Base-by-base conservation (phyloP, 2,888 invertebrate genomes). In the Neoascia interrupta region DNA sequence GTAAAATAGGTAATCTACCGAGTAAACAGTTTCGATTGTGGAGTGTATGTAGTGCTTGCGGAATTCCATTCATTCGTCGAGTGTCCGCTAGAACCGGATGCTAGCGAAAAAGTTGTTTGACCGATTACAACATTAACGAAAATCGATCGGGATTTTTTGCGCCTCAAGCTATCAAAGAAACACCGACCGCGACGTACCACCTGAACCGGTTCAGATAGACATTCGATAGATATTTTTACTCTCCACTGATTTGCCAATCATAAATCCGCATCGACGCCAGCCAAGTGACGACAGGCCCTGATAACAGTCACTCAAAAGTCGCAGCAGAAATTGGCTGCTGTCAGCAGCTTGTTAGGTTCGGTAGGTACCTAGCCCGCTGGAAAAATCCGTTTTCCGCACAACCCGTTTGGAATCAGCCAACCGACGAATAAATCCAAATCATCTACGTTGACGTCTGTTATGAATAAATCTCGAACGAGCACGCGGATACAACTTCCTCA, bases 401-500 rank as follows among this genome's bases (percentile, higher is more conserved):
- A 61, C 54, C 39, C 28, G 43, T 54, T 68, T 18, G 39, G 15
- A 47, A 28, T 37, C 47, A 21, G 37, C 34, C 26, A 63, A 51
- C 37, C 31, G 58, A 60, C 23, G 21, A 11, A 60, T 34, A 26
- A 41, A 47, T 41, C 13, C 4, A 21, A 63, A 31, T 26, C 18
- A 60, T 11, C 34, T 43, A 21, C 28, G 26, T 15, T 11, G 15
- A 36, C 23, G 39, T 34, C 18, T 6, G n/a, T 23, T 61, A n/a
- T n/a, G 53, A 45, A 45, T 54, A 61, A 56, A 54, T 56, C 39
- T 36, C 47, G 23, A 56, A 43, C 72, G 61, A 58, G 61, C n/a
- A n/a, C 73, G 61, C 41, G 58, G 53, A 39, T 53, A 56, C 23
- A 53, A 80, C 51, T 73, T 80, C 74, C 69, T 74, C 47, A 21